Evolutionary conservation across 2,797 vertebrate species (phyloP), one percentile per base, ranked within the genome.

Genomic region (Anguilla obscura): DNA sequence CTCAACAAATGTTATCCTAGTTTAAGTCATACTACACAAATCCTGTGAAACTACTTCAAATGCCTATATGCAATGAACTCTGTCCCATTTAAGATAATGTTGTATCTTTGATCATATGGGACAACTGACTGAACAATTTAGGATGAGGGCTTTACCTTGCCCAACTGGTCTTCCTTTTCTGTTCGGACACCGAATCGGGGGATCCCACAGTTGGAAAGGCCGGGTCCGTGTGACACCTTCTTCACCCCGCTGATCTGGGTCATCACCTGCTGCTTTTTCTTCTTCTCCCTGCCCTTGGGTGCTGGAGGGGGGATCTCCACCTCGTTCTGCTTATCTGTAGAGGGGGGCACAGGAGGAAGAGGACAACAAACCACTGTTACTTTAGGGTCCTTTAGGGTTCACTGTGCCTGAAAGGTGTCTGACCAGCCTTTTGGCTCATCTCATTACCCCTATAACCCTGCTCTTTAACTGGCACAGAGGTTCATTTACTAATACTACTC

Each of bases 111-210:
- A 1, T 63, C 21, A 21, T 63, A n/a, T n/a, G 3, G 60, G 54
- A 63, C 60, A 63, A 63, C 7, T n/a, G 14, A 60, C 52, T 18
- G 54, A 56, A 63, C 60, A 14, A 40, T 0, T 91, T n/a, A 27
- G 84, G 30, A 27, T 9, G 16, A 21, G 33, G 40, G 50, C 21
- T 56, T 0, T 88, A 98, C 99, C 96, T 98, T 99, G 0, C 98
- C 98, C 88, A 99, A 95, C 87, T 97, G 96, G 60, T 99, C 99
- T 92, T 99, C 98, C 88, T 97, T 97, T 87, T 99, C 98, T 0
- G 98, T 99, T 93, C 97, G 99, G 89, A 99, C 98, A 30, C 98
- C 98, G 0, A 99, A 99, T 18, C 98, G 96, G 8, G 97, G 97
- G 92, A 96, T 89, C 92, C 96, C 94, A 88, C 97, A 96, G 88